Base-by-base conservation (phyloP, 92 coral and sea anemone genomes). In the Bergia puertoricense region DNA sequence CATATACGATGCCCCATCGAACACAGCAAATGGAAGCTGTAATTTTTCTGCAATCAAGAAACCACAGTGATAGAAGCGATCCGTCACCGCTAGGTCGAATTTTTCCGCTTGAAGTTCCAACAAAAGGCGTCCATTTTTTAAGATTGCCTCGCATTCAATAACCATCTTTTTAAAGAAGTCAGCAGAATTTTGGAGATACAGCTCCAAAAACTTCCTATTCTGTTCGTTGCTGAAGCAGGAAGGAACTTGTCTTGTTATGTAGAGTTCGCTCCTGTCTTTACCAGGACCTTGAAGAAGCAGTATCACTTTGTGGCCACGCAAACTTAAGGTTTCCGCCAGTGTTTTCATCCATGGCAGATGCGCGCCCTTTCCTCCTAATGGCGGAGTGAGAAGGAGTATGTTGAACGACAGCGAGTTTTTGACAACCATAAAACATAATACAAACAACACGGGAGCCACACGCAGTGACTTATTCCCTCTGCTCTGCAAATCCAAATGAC, bases 291-390 rank as follows among this genome's bases (percentile, higher is more conserved):
- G 87, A n/a, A 71, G 87, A 48, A 84, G 87, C 66, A 84, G 46
- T 5, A 39, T 6, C 8, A 71, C 87, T 46, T 48, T 54, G 44
- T 71, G 87, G 20, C 68, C 79, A 16, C 87, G 87, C 15, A 57
- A 69, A 8, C 87, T 59, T 37, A 84, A 71, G 2, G 68, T 71
- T 16, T 46, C 62, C 48, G 66, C 87, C 11, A 84, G 36, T 5
- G 77, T 30, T 48, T 84, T 84, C 87, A 84, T 84, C 87, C 79
- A 84, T 14, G 87, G 87, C 2, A 84, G 44, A 48, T 84, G 87
- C 56, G 77, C 87, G 67, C 87, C 87, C 45, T 72, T 84, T 16
- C 87, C 87, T 69, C 87, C 79, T 4, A 84, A 16, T 37, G 87
- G 78, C 14, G 87, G 87, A 6, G 87, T 84, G 41, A 84, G 79